Conservation (phyloP, 1,140 invertebrate genomes). For the Zaprionus capensis region DNA sequence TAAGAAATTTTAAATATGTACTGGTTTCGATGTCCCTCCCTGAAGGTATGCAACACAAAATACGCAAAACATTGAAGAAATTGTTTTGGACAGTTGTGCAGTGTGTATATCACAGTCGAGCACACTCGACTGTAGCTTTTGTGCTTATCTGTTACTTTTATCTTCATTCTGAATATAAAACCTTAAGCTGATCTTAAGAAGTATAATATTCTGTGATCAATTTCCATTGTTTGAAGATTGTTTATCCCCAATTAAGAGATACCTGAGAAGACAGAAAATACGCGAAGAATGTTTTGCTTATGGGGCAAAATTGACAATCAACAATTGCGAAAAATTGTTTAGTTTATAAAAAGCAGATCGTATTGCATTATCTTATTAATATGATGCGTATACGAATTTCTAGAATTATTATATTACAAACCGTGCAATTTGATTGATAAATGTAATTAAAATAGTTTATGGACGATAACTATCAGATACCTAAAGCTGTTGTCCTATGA, state of each 20-base stretch:
- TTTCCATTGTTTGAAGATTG: background rate
- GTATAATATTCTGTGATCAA: background rate
- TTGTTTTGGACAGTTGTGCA: no score
- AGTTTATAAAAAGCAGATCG: background rate
- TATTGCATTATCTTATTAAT: background rate
- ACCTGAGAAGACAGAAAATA: background rate
- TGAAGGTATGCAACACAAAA: no score
- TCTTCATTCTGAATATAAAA: no score
- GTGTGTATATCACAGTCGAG: no score
- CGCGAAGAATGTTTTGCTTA: background rate
- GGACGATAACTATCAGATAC: background rate
- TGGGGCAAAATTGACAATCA: background rate
- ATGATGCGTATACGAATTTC: background rate
- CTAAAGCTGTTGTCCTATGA: background rate
- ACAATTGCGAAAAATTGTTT: background rate
- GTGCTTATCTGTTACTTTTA: no score
- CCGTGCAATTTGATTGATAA: background rate
- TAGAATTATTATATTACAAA: background rate
- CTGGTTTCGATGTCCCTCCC: no score
- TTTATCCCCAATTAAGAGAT: background rate
- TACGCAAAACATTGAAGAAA: no score
- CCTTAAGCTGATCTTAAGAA: no score
- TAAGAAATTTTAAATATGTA: no score
- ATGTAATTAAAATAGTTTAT: background rate
- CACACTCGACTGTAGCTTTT: no score